Conservation (phyloP, 2,888 invertebrate species). For the Drosophila planitibia region DNA sequence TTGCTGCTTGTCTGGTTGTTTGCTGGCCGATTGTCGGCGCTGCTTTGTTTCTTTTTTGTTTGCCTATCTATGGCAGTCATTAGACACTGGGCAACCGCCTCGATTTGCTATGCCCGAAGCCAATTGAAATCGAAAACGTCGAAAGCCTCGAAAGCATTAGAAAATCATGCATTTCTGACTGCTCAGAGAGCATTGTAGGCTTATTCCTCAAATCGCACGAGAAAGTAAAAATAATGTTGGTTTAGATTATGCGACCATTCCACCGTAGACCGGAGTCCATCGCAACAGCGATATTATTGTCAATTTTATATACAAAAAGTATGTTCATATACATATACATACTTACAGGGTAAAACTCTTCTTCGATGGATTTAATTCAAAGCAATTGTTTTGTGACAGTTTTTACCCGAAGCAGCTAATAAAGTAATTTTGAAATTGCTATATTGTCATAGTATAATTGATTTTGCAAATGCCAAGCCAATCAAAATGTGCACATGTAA, state of each 20-base stretch:
- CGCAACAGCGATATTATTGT: no score
- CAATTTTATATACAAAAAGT: not conserved
- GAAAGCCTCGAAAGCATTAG: conserved; percentile 38
- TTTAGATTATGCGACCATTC: not conserved
- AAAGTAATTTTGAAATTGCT: not conserved
- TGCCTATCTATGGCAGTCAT: conserved; percentile 69
- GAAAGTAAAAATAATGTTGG: not conserved
- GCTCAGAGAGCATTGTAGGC: not conserved
- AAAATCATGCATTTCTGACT: conserved; percentile 15
- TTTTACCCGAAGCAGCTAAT: not conserved
- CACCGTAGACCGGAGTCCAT: not conserved
- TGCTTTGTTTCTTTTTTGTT: conserved; percentile 31
- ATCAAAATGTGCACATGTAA: not conserved
- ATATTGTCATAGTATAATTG: not conserved
- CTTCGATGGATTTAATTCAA: not conserved
- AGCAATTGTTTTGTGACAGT: not conserved
- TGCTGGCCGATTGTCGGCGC: conserved; percentile 38
- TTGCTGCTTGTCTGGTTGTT: conserved; percentile 17
- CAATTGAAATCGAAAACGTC: conserved; percentile 53
- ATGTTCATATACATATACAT: not conserved
- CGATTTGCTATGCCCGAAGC: conserved; percentile 52
- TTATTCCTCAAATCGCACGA: not conserved
- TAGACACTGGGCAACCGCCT: conserved; percentile 56
- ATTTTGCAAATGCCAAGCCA: not conserved
- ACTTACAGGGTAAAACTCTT: not conserved